A percentile compares a stretch with the other conserved stretches of the same genome.
phyloP scores from a whole-genome alignment of 2,797 vertebrate genomes.

The Enteromius mattozi region DNA sequence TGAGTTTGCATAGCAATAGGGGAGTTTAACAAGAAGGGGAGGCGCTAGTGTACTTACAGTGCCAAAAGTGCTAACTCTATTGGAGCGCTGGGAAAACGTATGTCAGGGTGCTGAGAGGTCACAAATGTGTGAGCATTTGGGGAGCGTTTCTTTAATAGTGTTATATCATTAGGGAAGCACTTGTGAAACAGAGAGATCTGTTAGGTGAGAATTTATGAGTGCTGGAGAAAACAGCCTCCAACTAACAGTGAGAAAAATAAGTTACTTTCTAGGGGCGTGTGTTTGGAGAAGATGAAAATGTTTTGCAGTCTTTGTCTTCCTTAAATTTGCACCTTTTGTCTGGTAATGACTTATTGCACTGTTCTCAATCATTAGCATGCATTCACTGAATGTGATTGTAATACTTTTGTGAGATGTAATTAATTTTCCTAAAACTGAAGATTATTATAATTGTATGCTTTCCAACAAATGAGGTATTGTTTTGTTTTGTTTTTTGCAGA shows the following conservation, averaged over 20 bases:
- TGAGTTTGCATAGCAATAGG: slow-evolving; percentile 42
- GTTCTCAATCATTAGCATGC: slow-evolving; percentile 32
- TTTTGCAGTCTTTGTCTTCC: background rate
- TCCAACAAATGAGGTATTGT: slow-evolving; percentile 10
- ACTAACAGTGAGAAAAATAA: background rate
- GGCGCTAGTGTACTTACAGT: slow-evolving; percentile 18
- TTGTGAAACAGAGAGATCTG: slow-evolving; percentile 23
- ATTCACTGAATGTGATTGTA: slow-evolving; percentile 14
- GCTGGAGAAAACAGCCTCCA: background rate
- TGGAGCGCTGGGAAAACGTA: slow-evolving; percentile 18
- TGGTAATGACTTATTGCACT: slow-evolving; percentile 39
- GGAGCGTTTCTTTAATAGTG: background rate
- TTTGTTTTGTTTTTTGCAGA: background rate
- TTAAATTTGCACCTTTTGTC: background rate
- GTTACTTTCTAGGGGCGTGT: background rate
- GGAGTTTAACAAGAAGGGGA: slow-evolving; percentile 7
- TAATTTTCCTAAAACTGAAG: background rate
- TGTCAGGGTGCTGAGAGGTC: slow-evolving; percentile 10
- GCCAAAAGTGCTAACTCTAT: slow-evolving; percentile 23
- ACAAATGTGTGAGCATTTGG: slow-evolving; percentile 1
- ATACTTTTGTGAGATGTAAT: slow-evolving; percentile 12
- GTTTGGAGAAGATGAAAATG: background rate
- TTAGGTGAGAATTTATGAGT: slow-evolving; percentile 2
- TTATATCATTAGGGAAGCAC: slow-evolving; percentile 22
- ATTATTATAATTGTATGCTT: background rate